Conservation (phyloP, 2,888 invertebrate genomes). For the Lasioglossum calceatum region DNA sequence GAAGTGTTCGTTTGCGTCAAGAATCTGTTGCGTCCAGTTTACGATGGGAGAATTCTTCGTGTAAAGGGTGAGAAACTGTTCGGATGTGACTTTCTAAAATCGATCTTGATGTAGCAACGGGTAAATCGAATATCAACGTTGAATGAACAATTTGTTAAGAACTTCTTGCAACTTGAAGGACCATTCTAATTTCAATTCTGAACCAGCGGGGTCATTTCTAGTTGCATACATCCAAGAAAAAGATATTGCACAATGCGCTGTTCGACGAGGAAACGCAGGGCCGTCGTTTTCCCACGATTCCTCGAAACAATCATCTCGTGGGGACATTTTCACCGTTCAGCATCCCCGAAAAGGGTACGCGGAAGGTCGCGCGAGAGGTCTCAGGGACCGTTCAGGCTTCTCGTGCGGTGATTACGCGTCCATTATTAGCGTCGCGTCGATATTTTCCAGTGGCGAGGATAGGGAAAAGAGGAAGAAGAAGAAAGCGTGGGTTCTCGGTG, state of each 20-base stretch:
- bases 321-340: slow-evolving; percentile 25
- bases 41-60: not conserved
- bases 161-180: no score
- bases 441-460: slow-evolving; percentile 55
- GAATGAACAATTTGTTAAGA: no score
- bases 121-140: not conserved
- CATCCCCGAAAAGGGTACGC: slow-evolving; percentile 45
- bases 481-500: slow-evolving; percentile 10
- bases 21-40: not conserved
- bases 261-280: not conserved
- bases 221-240: not conserved
- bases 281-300: slow-evolving; percentile 42
- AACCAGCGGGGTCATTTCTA: not conserved
- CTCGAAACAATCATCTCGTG: slow-evolving; percentile 32
- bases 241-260: not conserved
- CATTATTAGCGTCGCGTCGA: slow-evolving; percentile 49
- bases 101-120: not conserved
- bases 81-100: not conserved
- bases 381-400: not conserved
- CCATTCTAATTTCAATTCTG: not conserved
- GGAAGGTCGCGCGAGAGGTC: slow-evolving; percentile 51
- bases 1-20: not conserved
- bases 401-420: slow-evolving; percentile 30
- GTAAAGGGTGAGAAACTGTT: not conserved
- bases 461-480: not conserved